These are phyloP conservation scores for Timema podura DNA, from an alignment of 2,888 invertebrate genomes.

Conservation along the genomic window DNA sequence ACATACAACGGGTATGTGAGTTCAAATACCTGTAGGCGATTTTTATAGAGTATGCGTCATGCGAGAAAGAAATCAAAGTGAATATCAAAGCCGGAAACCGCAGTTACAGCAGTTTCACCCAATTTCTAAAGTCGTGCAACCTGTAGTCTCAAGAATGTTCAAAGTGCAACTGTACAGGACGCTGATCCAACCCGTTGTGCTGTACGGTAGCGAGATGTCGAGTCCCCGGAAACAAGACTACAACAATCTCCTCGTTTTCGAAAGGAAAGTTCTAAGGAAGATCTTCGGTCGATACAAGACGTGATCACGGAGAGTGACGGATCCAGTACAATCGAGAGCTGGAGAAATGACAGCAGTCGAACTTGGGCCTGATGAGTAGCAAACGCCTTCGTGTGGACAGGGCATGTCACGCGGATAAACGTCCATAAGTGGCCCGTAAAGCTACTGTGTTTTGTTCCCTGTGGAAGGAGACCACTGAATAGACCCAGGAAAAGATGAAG, in stretches of 20 bases:
- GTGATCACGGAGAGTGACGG: background rate
- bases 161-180: background rate
- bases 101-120: background rate
- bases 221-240: background rate
- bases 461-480: background rate
- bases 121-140: background rate
- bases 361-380: background rate
- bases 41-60: too few species aligned
- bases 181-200: background rate
- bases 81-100: too few species aligned
- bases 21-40: too few species aligned
- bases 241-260: slow-evolving; percentile 1
- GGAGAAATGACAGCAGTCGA: background rate
- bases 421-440: background rate
- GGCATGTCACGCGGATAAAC: background rate
- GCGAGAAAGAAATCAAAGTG: too few species aligned
- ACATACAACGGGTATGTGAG: too few species aligned
- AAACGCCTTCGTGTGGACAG: background rate
- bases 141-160: background rate
- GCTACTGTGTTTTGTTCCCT: background rate
- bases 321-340: background rate
- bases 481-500: background rate
- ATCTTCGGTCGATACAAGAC: background rate
- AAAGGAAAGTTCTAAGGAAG: background rate
- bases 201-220: background rate